Base-by-base conservation (phyloP, 2,113 vertebrate genomes). In the Peromyscus californicus region DNA sequence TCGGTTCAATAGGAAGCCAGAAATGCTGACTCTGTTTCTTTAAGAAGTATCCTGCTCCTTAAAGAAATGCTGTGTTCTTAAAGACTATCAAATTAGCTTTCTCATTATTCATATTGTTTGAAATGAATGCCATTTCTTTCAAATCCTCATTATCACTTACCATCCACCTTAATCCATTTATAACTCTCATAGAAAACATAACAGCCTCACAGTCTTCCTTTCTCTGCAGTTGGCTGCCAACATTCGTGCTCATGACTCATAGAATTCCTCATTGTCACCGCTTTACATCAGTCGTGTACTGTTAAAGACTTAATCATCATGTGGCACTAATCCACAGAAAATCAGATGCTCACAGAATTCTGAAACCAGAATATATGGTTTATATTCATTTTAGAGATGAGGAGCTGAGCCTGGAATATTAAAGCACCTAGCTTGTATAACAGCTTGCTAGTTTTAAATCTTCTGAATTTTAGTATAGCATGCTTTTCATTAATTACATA, bases 211-310 rank as follows among this genome's bases (percentile, higher is more conserved):
- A 90, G 0, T 61, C 80, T 88, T 86, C 72, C 31, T 93, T 83
- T 96, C n/a, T 51, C n/a, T 88, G 59, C 36, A 85, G 57, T 69
- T 84, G 65, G 57, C 90, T 97, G 90, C 88, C 91, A 96, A 85
- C 65, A 48, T 97, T 92, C 79, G 57, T 93, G 75, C 42, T 89
- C 70, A 75, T 90, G 93, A 97, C 88, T 97, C 96, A 97, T 59
- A 29, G 72, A 92, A 89, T 85, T 93, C 42, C 70, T 96, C 42
- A 45, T 42, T 93, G 93, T 97, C 89, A 87, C 57, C 59, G n/a
- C 39, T 93, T 90, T 36, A 36, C 42, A 90, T 87, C 78, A 97
- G 10, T n/a, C 19, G 33, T 54, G 82, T 16, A 86, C 87, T 89
- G 26, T 42, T 92, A 95, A 89, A 94, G 84, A 90, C 29, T 90